phyloP scores from a whole-genome alignment of 2,797 vertebrate genomes.

The Propithecus perrieri region DNA sequence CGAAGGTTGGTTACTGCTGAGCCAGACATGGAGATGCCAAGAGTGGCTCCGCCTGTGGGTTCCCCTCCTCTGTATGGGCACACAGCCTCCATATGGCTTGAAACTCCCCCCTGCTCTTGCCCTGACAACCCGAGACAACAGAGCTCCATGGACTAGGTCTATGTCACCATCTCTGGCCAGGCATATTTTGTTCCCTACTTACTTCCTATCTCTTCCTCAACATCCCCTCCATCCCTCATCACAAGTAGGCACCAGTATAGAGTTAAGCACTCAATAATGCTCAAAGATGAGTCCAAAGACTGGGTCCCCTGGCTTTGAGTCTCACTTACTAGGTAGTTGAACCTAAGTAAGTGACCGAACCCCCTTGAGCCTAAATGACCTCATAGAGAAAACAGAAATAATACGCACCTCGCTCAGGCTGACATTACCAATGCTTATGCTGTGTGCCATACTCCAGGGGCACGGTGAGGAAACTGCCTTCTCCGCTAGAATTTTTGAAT shows the following conservation, averaged over 20 bases:
- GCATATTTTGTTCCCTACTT: background rate
- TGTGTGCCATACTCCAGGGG: background rate
- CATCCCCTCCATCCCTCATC: background rate
- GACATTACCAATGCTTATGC: background rate
- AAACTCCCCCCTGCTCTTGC: background rate
- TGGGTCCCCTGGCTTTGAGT: background rate
- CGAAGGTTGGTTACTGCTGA: background rate
- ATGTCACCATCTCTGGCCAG: background rate
- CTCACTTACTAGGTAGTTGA: background rate
- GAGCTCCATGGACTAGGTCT: background rate
- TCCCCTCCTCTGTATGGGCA: background rate
- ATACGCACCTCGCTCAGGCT: no score
- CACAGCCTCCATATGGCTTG: background rate
- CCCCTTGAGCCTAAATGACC: background rate
- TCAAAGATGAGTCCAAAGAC: background rate
- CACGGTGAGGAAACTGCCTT: background rate
- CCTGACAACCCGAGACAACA: background rate
- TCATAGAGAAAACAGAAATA: background rate
- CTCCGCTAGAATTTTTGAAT: background rate
- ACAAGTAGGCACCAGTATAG: background rate
- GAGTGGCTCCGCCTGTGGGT: background rate
- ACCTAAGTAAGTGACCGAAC: no score
- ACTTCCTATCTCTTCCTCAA: background rate
- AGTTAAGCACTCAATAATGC: background rate
- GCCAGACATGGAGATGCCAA: no score